Conservation (phyloP, 2,797 vertebrate genomes). For the Pogoniulus pusillus region DNA sequence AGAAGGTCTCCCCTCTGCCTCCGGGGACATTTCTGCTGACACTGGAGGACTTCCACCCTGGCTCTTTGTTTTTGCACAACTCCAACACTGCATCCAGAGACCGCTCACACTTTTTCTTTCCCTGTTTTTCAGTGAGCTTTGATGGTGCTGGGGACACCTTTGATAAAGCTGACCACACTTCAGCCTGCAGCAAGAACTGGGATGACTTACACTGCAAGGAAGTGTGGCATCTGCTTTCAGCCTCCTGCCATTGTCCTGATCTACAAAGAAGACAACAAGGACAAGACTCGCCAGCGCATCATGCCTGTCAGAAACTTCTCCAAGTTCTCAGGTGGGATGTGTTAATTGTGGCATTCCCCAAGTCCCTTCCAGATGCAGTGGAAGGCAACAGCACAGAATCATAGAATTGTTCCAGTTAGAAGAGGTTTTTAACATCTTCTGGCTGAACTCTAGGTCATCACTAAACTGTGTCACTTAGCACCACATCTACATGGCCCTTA, state of each 20-base stretch:
- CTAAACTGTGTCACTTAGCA: too few species aligned
- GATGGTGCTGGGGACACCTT: neutral
- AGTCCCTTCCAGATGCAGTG: neutral
- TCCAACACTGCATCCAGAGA: neutral
- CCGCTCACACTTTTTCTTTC: neutral
- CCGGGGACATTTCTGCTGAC: neutral
- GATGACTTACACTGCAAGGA: constrained; percentile 84
- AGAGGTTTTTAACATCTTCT: too few species aligned
- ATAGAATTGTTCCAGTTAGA: too few species aligned
- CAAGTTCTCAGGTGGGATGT: constrained; percentile 82
- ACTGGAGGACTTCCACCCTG: fast-evolving
- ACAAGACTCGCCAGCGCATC: constrained; percentile 83
- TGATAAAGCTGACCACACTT: neutral
- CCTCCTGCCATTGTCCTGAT: constrained; percentile 89
- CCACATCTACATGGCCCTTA: too few species aligned
- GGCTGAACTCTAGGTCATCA: too few species aligned
- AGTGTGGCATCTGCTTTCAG: constrained; percentile 88
- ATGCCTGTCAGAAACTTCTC: constrained; percentile 92
- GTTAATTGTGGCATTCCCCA: neutral
- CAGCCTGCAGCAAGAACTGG: neutral
- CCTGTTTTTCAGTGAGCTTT: neutral
- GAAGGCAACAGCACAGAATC: neutral
- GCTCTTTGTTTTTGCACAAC: neutral
- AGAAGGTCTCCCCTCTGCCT: neutral
- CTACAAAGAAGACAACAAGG: constrained; percentile 78